These are phyloP conservation scores for Nematolebias whitei DNA, from an alignment of 2,113 vertebrate species.

Conservation along the genomic window DNA sequence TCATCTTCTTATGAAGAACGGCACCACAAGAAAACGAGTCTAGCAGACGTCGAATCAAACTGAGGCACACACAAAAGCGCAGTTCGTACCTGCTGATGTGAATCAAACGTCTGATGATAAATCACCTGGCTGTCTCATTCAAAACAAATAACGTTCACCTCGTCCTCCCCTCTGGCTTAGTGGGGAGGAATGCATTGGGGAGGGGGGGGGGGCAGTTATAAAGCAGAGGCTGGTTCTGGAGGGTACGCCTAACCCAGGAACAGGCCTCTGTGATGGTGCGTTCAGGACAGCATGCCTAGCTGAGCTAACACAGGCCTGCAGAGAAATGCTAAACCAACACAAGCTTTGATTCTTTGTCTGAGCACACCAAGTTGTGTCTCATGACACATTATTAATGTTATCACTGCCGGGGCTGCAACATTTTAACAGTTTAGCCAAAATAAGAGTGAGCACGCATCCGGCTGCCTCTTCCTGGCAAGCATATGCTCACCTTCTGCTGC, in stretches of 20 bases:
- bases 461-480: constrained; percentile 17
- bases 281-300: constrained; percentile 29
- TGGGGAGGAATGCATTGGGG: constrained; percentile 69
- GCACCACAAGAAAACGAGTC: constrained; percentile 42
- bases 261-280: constrained; percentile 32
- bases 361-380: too few species aligned
- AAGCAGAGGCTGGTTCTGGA: constrained; percentile 70
- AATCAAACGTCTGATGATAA: constrained; percentile 21
- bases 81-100: constrained; percentile 35
- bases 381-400: constrained; percentile 22
- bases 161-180: constrained; percentile 52
- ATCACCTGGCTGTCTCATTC: constrained; percentile 29
- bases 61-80: neutral
- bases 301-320: constrained; percentile 51
- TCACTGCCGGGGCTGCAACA: neutral
- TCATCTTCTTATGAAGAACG: constrained; percentile 34
- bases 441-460: constrained; percentile 14
- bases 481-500: constrained; percentile 69
- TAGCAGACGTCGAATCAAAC: constrained; percentile 42
- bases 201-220: constrained; percentile 56
- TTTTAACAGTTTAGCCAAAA: constrained; percentile 19
- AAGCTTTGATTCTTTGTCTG: constrained; percentile 22
- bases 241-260: constrained; percentile 57
- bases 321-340: constrained; percentile 20
- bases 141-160: constrained; percentile 43